These are phyloP conservation scores for Tachina fera DNA, from an alignment of 2,888 invertebrate genomes.

Conservation along the genomic window DNA sequence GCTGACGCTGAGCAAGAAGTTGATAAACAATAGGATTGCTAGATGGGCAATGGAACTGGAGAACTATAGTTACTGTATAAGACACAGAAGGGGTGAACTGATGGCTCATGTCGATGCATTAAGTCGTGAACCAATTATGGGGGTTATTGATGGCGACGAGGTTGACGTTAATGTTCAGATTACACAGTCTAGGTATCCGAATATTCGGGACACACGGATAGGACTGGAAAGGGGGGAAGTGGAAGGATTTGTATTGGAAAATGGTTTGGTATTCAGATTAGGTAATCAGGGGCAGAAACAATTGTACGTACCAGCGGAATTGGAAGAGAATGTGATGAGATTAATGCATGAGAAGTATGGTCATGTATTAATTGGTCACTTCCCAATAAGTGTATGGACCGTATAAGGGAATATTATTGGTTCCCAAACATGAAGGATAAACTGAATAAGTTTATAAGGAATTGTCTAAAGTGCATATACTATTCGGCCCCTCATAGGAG, in stretches of 20 bases:
- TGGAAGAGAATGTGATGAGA: neutral
- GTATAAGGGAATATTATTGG: neutral
- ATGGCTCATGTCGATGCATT: too few relatives aligned
- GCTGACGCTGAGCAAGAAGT: too few relatives aligned
- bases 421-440: neutral
- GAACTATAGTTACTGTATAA: too few relatives aligned
- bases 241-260: neutral
- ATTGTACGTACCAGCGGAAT: neutral
- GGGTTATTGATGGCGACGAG: too few relatives aligned
- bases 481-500: neutral
- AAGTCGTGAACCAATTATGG: too few relatives aligned
- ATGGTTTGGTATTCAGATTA: neutral
- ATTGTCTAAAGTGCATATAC: neutral
- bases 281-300: neutral
- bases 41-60: too few relatives aligned
- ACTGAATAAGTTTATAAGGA: neutral
- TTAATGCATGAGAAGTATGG: neutral
- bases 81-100: too few relatives aligned
- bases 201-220: too few relatives aligned
- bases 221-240: too few relatives aligned
- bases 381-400: neutral
- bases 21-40: too few relatives aligned
- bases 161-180: too few relatives aligned
- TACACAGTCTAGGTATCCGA: too few relatives aligned
- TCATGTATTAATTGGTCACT: neutral